phyloP scores from a whole-genome alignment of 2,888 invertebrate genomes.

The Brassicogethes aeneus region DNA sequence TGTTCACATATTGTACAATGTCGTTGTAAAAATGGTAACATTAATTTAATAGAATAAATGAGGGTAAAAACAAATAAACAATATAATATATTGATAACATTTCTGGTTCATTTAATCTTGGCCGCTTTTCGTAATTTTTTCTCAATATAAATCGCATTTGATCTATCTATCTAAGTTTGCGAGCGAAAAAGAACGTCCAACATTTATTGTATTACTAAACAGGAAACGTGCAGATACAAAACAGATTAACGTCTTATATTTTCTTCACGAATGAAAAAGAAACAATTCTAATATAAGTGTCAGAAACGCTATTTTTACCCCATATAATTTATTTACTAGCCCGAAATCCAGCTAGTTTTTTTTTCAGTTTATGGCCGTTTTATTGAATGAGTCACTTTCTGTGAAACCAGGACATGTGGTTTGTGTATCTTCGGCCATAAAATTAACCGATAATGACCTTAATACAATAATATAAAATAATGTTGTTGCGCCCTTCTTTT shows the following conservation, averaged over 20 bases:
- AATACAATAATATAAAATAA: too few relatives aligned
- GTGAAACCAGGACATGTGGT: too few relatives aligned
- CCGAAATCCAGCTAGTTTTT: too few relatives aligned
- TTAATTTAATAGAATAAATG: background rate
- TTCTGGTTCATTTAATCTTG: constrained; percentile 1
- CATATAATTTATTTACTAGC: too few relatives aligned
- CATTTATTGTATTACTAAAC: background rate
- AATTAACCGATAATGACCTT: too few relatives aligned
- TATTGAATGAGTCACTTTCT: too few relatives aligned
- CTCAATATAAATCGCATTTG: background rate
- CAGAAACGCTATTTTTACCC: background rate
- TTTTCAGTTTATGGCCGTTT: too few relatives aligned
- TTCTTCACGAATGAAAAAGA: background rate
- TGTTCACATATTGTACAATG: too few relatives aligned
- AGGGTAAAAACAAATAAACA: background rate
- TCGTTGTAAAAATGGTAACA: too few relatives aligned
- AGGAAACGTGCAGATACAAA: background rate
- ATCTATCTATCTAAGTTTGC: background rate
- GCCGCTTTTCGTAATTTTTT: background rate
- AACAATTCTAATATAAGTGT: background rate
- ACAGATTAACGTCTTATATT: background rate
- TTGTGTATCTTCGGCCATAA: too few relatives aligned
- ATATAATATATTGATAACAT: background rate
- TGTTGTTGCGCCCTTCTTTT: too few relatives aligned
- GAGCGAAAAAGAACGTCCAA: background rate